A percentile compares a stretch with the other conserved stretches of the same genome.
These are phyloP conservation scores for Falcunculus frontatus DNA, from an alignment of 2,113 vertebrate genomes.

Conservation along the genomic window DNA sequence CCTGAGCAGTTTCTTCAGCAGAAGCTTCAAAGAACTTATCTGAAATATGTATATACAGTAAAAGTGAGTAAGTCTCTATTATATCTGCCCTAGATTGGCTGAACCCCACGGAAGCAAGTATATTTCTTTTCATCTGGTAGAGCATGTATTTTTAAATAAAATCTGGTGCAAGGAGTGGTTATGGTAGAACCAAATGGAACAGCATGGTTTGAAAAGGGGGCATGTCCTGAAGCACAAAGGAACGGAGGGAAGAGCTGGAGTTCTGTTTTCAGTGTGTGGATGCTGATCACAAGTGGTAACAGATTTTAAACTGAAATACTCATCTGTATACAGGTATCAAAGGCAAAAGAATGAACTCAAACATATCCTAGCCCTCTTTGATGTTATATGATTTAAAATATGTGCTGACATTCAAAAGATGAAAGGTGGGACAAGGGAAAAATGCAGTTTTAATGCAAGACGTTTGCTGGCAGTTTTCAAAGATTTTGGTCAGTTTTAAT, in stretches of 20 bases:
- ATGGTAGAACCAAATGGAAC: neutral
- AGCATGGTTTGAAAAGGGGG: neutral
- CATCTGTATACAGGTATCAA: neutral
- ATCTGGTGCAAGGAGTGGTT: neutral
- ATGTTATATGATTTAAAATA: neutral
- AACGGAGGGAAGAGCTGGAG: neutral
- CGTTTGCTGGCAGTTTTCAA: neutral
- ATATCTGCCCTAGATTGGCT: neutral
- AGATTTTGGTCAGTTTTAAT: neutral
- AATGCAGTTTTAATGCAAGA: neutral
- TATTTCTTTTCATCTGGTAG: neutral
- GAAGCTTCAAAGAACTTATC: neutral
- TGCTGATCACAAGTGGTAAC: neutral
- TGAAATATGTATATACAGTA: neutral
- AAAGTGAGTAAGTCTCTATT: neutral
- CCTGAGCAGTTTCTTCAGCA: neutral
- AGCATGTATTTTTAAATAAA: neutral
- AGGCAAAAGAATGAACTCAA: neutral
- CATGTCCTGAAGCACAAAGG: neutral
- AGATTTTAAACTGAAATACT: neutral
- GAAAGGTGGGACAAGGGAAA: neutral
- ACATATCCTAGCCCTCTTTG: neutral
- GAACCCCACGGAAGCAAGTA: neutral
- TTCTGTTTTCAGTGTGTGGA: neutral
- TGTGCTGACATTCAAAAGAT: neutral